Evolutionary conservation across 2,113 vertebrate species (phyloP), one percentile per base, ranked within the genome.

Genomic region (Chaenogobius annularis): DNA sequence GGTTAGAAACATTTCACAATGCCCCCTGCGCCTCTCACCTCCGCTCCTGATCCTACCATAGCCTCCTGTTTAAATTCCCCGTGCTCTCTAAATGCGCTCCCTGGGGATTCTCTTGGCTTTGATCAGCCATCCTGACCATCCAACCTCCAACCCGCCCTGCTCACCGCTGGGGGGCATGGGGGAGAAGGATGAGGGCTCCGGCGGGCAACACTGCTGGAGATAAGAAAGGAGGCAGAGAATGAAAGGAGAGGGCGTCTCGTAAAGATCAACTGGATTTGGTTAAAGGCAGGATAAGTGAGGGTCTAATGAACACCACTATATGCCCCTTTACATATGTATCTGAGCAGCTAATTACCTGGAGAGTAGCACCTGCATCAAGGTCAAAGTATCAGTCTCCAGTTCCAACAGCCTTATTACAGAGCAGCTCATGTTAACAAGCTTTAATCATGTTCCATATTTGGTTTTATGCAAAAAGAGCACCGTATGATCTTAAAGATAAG

Each of bases 301-400:
- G 83, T 75, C 67, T 83, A 89, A 88, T 85, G 87, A 88, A 82
- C 66, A 68, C 72, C 69, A 56, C 67, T 79, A 66, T 83, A 35
- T 73, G 72, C 66, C 66, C 72, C 68, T 37, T 17, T 14, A 73
- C 58, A 12, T 76, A 68, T 31, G 69, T 67, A 68, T 68, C 83
- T 83, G 83, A 81, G 76, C 70, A 75, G 63, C 44, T 83, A 91
- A 91, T 92, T 89, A 91, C 83, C 84, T 88, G 80, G 84, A 80
- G 68, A 44, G 63, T 70, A 67, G 81, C 82, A 89, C 87, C 85
- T 86, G 85, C 79, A 76, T 70, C 35, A 70, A 77, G 71, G 70
- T 69, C 76, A 70, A 73, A 74, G 77, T 65, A 26, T 8, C 55
- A 10, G 69, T 48, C 23, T 63, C 71, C 79, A 81, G 84, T 46